Percentiles rank a stretch among this genome's conserved stretches.
Conservation (phyloP, 2,888 invertebrate genomes). For the Isoperla grammatica region DNA sequence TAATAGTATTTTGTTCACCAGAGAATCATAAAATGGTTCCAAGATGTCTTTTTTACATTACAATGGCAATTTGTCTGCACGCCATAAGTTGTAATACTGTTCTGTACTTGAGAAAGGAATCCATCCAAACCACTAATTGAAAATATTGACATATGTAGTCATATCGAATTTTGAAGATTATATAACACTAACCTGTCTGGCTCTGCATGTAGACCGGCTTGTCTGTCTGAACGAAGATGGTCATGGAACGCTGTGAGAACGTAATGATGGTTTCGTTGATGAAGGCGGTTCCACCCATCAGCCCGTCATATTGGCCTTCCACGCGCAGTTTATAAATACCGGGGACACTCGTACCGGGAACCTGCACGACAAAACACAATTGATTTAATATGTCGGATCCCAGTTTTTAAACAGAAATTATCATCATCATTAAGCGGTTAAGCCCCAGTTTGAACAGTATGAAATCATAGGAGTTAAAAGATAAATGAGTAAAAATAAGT, state of each 20-base stretch:
- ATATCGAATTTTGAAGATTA: too few species aligned
- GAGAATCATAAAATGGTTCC: too few species aligned
- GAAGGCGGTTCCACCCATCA: conserved; percentile 83
- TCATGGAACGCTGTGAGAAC: conserved; percentile 88
- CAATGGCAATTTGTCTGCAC: too few species aligned
- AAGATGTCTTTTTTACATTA: conserved; percentile 22
- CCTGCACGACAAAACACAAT: conserved; percentile 49
- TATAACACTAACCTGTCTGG: conserved; percentile 65
- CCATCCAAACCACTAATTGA: too few species aligned
- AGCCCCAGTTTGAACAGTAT: too few species aligned
- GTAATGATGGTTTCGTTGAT: conserved; percentile 77
- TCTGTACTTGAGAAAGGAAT: too few species aligned
- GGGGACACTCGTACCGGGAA: conserved; percentile 74
- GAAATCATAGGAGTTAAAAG: too few species aligned
- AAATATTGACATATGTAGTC: too few species aligned
- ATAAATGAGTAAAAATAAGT: too few species aligned
- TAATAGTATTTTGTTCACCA: too few species aligned
- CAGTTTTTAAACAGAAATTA: not conserved
- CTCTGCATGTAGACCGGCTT: conserved; percentile 94
- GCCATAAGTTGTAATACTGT: too few species aligned
- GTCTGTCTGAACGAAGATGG: conserved; percentile 91
- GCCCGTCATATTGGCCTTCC: conserved; percentile 72
- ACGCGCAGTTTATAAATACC: conserved; percentile 81
- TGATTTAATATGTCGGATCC: conserved; percentile 27
- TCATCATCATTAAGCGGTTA: not conserved